These are phyloP conservation scores for Columba janthina DNA, from an alignment of 2,113 vertebrate genomes.

Conservation along the genomic window DNA sequence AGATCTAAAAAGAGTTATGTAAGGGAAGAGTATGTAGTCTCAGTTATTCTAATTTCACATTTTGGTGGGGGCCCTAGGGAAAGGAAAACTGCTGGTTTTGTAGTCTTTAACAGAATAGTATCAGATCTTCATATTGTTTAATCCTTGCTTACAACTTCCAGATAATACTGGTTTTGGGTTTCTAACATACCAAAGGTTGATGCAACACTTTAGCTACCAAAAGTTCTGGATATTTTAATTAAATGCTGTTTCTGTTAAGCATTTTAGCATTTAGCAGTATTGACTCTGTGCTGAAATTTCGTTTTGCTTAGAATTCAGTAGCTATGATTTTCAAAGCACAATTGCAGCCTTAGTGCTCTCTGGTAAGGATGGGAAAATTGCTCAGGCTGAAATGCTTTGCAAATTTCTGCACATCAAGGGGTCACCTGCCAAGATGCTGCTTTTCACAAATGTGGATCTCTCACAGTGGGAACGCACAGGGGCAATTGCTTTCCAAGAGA, in stretches of 20 bases:
- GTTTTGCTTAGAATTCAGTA: background rate
- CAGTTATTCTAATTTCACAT: background rate
- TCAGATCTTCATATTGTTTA: background rate
- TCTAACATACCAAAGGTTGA: background rate
- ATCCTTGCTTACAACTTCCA: background rate
- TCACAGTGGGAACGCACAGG: background rate
- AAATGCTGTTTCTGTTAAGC: background rate
- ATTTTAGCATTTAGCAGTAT: background rate
- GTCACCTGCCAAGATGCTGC: background rate
- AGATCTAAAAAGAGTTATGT: background rate
- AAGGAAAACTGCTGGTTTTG: background rate
- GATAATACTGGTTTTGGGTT: background rate
- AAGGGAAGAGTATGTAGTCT: background rate
- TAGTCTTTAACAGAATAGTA: background rate
- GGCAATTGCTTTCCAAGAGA: conserved; percentile 6
- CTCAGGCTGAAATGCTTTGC: conserved; percentile 7
- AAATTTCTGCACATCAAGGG: conserved; percentile 21
- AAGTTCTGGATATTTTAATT: background rate
- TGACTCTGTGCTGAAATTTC: background rate
- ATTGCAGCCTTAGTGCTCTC: background rate
- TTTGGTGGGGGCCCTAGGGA: background rate
- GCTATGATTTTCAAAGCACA: background rate
- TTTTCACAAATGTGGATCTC: conserved; percentile 13
- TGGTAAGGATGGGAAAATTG: conserved; percentile 10
- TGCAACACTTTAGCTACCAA: background rate